These are phyloP conservation scores for Sinonovacula constricta DNA, from an alignment of 1,140 invertebrate genomes.

Conservation along the genomic window DNA sequence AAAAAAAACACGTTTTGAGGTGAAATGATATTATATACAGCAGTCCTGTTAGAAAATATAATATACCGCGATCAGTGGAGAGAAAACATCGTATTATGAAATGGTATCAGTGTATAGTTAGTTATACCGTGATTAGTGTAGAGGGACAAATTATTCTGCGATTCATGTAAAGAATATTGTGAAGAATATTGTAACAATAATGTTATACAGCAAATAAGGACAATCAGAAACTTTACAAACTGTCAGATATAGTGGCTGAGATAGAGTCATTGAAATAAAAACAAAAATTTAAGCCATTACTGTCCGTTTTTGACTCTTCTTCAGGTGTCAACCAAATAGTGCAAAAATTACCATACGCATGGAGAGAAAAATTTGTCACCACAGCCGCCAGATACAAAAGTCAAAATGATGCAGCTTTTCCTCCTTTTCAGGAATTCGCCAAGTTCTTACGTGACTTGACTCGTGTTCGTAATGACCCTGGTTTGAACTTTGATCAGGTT, in stretches of 20 bases:
- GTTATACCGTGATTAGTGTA: too few species aligned
- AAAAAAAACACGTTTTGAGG: too few species aligned
- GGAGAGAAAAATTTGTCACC: conserved; percentile 14
- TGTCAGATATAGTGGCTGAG: conserved; percentile 6
- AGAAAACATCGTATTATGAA: too few species aligned
- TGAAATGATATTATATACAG: too few species aligned
- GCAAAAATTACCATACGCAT: conserved; percentile 4
- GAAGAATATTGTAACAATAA: too few species aligned
- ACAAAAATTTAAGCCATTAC: background rate
- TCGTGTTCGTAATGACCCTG: conserved; percentile 14
- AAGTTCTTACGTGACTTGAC: conserved; percentile 20
- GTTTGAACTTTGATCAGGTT: background rate
- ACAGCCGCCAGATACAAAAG: conserved; percentile 30
- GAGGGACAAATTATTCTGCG: too few species aligned
- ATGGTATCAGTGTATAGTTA: too few species aligned
- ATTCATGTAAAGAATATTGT: too few species aligned
- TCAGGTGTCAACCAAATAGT: background rate
- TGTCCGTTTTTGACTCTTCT: background rate
- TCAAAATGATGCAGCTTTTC: background rate
- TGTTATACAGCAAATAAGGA: conserved; percentile 35
- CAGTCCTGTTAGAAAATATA: too few species aligned
- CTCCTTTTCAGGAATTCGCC: conserved; percentile 18
- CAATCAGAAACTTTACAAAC: conserved; percentile 28
- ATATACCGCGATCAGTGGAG: too few species aligned
- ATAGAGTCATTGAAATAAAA: background rate